Percentiles rank a stretch among this genome's conserved stretches.
Conservation (phyloP, 2,797 vertebrate genomes). For the Artibeus jamaicensis region DNA sequence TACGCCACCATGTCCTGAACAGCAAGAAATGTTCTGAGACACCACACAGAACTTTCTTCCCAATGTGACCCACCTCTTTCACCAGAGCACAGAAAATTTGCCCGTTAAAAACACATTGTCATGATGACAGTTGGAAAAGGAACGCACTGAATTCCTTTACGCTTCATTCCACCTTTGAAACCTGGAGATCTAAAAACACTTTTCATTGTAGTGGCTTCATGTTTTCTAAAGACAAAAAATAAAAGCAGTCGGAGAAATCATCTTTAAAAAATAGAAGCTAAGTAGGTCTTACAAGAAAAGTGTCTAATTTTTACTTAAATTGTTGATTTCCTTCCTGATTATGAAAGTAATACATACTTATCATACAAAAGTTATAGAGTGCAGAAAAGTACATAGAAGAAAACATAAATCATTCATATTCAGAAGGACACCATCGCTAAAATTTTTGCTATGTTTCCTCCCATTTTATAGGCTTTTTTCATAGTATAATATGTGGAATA, state of each 20-base stretch:
- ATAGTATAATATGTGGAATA: not conserved
- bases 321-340: not conserved
- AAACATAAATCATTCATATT: not conserved
- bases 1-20: not conserved
- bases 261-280: not conserved
- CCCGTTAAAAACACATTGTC: not conserved
- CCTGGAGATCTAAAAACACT: not conserved
- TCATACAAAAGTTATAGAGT: not conserved
- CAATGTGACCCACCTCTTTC: not conserved
- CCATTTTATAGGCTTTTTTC: not conserved
- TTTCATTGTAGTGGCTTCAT: not conserved
- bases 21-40: constrained; percentile 17
- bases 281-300: not conserved
- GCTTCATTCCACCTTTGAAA: constrained; percentile 12
- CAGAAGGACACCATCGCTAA: not conserved
- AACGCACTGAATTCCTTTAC: not conserved
- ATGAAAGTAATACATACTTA: not conserved
- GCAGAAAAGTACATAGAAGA: not conserved
- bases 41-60: constrained; percentile 19
- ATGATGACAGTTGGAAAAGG: not conserved
- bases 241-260: not conserved
- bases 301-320: not conserved
- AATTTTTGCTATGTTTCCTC: not conserved
- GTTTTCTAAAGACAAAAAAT: constrained; percentile 21
- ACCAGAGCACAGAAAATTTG: constrained; percentile 43